Base-by-base conservation (phyloP, 2,888 invertebrate species). In the Tiliacea aurago region DNA sequence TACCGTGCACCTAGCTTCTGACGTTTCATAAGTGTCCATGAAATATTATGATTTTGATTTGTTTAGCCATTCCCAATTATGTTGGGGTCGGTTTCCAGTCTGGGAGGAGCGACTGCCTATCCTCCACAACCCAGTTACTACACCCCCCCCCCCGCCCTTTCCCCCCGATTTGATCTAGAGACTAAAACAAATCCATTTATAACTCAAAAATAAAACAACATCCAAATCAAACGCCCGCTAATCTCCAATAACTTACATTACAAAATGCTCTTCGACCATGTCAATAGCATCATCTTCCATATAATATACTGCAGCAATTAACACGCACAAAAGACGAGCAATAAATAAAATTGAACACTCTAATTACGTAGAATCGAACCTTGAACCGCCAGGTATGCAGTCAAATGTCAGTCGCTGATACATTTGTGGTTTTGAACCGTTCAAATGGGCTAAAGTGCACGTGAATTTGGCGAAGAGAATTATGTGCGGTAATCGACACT, bases 281-380 rank as follows among this genome's bases (percentile, higher is more conserved):
- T 66, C 84, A 75, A 71, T 75, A 79, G 0, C 33, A 23, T 5
- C 41, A 69, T 69, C 59, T 45, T 64, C 56, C 20, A 63, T 33
- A 76, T 74, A 78, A 78, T 63, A 73, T 53, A 74, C 69, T 37
- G 18, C 13, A 43, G 37, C 79, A 72, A 84, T 84, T 86, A 78
- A 69, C 55, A 51, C 49, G 55, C 51, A 80, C 81, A 80, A 73
- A 76, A 79, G 84, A 86, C 75, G 58, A 69, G 70, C 71, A 64
- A 85, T 85, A 86, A 85, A 84, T 81, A 83, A 86, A 83, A 80
- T 74, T 69, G 79, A 78, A 76, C 86, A 86, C 80, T 84, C 84
- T 86, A 80, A 81, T 84, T 79, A 86, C 71, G 77, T 41, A 23
- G 73, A 69, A 63, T 56, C 63, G 74, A 80, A 85, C 88, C 87